phyloP scores from a whole-genome alignment of 2,113 vertebrate genomes.

The Fregetta grallaria region DNA sequence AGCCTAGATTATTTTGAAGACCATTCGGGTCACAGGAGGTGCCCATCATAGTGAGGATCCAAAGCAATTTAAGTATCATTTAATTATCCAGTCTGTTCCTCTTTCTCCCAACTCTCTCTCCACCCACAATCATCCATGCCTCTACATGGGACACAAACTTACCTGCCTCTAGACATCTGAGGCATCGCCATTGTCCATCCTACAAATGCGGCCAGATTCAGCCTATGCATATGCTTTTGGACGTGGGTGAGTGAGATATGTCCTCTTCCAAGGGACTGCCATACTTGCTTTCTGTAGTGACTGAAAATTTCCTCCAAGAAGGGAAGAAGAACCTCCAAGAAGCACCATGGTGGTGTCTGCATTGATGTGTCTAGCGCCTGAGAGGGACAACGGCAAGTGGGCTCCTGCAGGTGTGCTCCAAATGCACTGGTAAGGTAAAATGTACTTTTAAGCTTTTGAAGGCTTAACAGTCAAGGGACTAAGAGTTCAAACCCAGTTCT shows the following conservation, averaged over 20 bases:
- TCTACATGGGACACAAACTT: not conserved
- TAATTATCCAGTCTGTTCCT: not conserved
- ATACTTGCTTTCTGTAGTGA: rapidly evolving
- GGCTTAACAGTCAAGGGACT: not conserved
- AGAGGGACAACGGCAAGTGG: not conserved
- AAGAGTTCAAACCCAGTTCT: not conserved
- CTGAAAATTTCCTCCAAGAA: not conserved
- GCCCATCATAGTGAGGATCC: not conserved
- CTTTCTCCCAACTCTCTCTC: not conserved
- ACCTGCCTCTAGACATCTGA: not conserved
- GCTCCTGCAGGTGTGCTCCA: not conserved
- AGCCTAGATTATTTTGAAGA: not conserved
- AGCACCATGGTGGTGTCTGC: not conserved
- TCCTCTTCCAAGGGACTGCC: not conserved
- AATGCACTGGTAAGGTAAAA: not conserved
- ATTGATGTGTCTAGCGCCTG: not conserved
- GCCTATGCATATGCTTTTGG: not conserved
- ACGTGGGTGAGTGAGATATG: not conserved
- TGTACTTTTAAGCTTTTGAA: not conserved
- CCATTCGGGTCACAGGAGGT: not conserved
- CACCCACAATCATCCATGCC: rapidly evolving
- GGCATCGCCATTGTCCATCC: not conserved
- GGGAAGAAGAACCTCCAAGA: not conserved
- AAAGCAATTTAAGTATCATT: not conserved
- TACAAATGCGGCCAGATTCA: not conserved